Percentiles rank a stretch among this genome's conserved stretches.
These are phyloP conservation scores for Lysiphlebus fabarum DNA, from an alignment of 1,140 invertebrate species.

Conservation along the genomic window DNA sequence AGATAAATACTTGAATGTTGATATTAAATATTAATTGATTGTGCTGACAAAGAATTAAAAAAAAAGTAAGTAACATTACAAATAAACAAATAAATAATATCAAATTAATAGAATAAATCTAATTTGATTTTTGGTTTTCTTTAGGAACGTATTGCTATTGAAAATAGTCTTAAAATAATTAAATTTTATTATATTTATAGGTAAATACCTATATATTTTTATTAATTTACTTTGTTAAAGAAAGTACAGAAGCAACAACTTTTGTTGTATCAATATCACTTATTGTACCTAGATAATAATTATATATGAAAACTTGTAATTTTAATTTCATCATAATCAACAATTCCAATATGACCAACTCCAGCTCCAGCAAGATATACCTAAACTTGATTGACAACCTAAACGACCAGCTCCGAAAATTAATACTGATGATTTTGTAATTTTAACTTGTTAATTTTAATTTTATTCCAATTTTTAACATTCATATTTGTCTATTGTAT, in stretches of 20 bases:
- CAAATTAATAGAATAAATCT: too few relatives aligned
- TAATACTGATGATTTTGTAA: slow-evolving; percentile 75
- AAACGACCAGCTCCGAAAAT: slow-evolving; percentile 95
- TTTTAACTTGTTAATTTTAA: slow-evolving; percentile 72
- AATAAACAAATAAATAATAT: too few relatives aligned
- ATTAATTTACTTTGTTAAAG: slow-evolving; percentile 67
- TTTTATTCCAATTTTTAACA: slow-evolving; percentile 71
- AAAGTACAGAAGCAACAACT: slow-evolving; percentile 70
- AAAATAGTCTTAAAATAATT: too few relatives aligned
- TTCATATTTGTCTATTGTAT: slow-evolving; percentile 87
- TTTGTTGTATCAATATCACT: slow-evolving; percentile 69
- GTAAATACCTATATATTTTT: too few relatives aligned
- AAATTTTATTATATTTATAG: too few relatives aligned
- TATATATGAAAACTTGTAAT: slow-evolving; percentile 93
- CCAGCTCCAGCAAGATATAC: slow-evolving; percentile 92
- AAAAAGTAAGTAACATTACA: too few relatives aligned
- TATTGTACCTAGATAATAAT: slow-evolving; percentile 80
- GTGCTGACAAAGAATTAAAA: too few relatives aligned
- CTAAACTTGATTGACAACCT: slow-evolving; percentile 85
- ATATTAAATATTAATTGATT: too few relatives aligned
- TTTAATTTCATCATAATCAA: slow-evolving; percentile 94
- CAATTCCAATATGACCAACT: slow-evolving; percentile 81
- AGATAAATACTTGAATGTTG: too few relatives aligned
- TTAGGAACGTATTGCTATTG: too few relatives aligned
- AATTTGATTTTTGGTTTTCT: too few relatives aligned